phyloP scores from a whole-genome alignment of 2,888 invertebrate species.

The Drosophila limbata region DNA sequence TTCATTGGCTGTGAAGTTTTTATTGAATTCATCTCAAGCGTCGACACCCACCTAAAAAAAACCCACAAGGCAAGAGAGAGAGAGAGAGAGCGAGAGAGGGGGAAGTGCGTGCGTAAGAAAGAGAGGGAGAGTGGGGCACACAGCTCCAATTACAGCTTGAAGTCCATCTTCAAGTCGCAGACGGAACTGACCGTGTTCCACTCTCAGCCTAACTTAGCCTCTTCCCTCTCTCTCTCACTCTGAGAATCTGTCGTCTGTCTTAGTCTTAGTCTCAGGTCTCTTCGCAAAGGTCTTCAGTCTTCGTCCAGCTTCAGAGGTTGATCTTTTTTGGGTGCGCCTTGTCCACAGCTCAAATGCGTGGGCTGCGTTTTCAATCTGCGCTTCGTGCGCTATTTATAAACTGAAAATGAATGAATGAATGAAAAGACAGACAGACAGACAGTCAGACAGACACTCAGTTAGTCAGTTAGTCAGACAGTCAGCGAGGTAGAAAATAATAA shows the following conservation, averaged over 20 bases:
- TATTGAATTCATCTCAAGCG: conserved; percentile 70
- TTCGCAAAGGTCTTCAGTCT: conserved; percentile 5
- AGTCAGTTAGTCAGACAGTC: conserved; percentile 24
- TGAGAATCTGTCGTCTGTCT: not conserved
- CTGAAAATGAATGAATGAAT: conserved; percentile 45
- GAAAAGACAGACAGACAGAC: conserved; percentile 17
- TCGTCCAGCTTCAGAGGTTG: conserved; percentile 4
- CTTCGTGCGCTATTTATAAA: conserved; percentile 71
- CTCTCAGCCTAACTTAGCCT: not conserved
- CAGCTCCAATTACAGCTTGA: conserved; percentile 14
- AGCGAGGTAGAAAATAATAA: conserved; percentile 69
- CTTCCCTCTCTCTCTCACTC: not conserved
- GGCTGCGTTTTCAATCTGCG: conserved; percentile 73
- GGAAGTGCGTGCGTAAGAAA: not conserved
- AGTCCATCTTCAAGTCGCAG: conserved; percentile 2
- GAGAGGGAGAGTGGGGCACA: not conserved
- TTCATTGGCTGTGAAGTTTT: conserved; percentile 77
- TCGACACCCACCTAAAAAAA: conserved; percentile 59
- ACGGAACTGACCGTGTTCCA: conserved; percentile 10
- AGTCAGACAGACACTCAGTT: conserved; percentile 2
- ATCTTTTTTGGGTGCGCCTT: conserved; percentile 36
- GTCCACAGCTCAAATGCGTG: conserved; percentile 55
- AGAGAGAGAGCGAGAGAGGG: not conserved
- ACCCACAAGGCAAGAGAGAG: not conserved
- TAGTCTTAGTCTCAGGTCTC: not conserved